phyloP scores from a whole-genome alignment of 1,140 invertebrate species.

The Laupala kohalensis region DNA sequence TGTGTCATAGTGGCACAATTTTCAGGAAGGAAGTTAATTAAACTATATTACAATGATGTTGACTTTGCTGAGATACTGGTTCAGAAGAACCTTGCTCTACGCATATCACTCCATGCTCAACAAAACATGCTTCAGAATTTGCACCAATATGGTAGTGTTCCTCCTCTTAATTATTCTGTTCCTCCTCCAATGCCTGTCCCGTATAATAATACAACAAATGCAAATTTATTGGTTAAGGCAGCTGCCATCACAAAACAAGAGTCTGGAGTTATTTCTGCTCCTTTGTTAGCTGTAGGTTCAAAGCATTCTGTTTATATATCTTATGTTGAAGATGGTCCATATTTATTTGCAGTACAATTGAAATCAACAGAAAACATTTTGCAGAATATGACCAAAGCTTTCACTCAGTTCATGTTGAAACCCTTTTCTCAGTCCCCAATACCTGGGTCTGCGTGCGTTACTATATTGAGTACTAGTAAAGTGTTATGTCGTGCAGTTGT shows the following conservation, averaged over 20 bases:
- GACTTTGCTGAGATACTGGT: conserved; percentile 25
- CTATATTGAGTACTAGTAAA: conserved; percentile 45
- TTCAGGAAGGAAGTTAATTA: conserved; percentile 19
- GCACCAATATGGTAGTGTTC: not conserved
- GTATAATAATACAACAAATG: not conserved
- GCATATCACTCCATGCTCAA: conserved; percentile 9
- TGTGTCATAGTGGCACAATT: conserved; percentile 27
- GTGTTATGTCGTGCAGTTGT: conserved; percentile 57
- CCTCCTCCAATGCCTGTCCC: not conserved
- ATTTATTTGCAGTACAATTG: conserved; percentile 56
- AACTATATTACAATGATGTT: conserved; percentile 20
- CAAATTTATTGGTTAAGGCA: not conserved
- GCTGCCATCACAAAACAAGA: not conserved
- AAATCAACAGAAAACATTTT: conserved; percentile 39
- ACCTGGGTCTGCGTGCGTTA: conserved; percentile 56
- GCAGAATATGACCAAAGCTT: conserved; percentile 47
- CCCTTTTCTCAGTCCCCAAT: conserved; percentile 39
- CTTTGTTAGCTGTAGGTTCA: conserved; percentile 39
- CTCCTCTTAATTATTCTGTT: not conserved
- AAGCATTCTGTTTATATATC: conserved; percentile 54
- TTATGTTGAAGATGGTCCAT: conserved; percentile 59
- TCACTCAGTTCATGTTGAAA: conserved; percentile 34
- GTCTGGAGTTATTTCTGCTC: conserved; percentile 22
- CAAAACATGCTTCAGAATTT: not conserved
- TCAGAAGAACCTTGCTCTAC: conserved; percentile 18